Evolutionary conservation across 1,140 invertebrate species (phyloP), one percentile per base, ranked within the genome.

Genomic region (Meloidogyne exigua): DNA sequence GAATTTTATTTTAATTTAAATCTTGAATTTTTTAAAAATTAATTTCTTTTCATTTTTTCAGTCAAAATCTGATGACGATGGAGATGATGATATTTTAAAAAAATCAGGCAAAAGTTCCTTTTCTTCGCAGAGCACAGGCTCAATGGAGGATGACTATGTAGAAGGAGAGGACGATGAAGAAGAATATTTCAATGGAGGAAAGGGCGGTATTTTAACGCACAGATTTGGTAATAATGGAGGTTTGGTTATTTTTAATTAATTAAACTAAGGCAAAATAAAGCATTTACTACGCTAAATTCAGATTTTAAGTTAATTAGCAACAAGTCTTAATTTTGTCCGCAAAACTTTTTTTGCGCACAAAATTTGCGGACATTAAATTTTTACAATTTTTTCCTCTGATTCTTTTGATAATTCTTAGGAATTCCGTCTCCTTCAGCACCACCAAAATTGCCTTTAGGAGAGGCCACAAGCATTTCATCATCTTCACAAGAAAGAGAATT

Each of bases 81-180:
- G n/a, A 21, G 57, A 62, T 2, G 65, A 65, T 4, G 72, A 73
- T 65, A 32, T 66, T 5, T 23, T 64, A 23, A 39, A 26, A 62
- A 73, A 73, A 25, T 64, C 62, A 12, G 72, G 72, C 21, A 73
- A 73, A 65, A 65, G 72, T 12, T 73, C 72, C 5, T 64, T 62
- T 23, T 73, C 72, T 21, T 73, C 72, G 21, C 72, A 73, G 21
- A 73, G 72, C 23, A 73, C 72, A 28, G 72, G 72, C 9, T 62
- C 72, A 0, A 62, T 73, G 72, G 72, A 73, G 26, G 72, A 73
- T 12, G 72, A 73, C n/a, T 32, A 23, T 42, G 18, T 42, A n/a
- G 28, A 64, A 32, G 44, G 26, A 21, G 62, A n/a, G n/a, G 39
- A 32, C 18, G 21, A 65, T 7, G 28, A 36, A 18, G 36, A 26